A percentile compares a stretch with the other conserved stretches of the same genome.
phyloP scores from a whole-genome alignment of 1,140 invertebrate species.

The Trigoniulus corallinus region DNA sequence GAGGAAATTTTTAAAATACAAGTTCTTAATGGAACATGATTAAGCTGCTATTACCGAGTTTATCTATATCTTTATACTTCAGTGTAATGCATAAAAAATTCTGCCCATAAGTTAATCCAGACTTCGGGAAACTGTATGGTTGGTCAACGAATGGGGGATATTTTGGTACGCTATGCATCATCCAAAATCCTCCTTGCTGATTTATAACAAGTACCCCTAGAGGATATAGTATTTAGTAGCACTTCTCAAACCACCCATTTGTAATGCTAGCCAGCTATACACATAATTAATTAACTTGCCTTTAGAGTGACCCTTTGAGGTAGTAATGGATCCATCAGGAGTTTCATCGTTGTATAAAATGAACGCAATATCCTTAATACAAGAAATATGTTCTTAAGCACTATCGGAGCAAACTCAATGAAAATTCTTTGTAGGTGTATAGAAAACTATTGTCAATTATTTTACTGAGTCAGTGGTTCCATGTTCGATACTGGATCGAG shows the following conservation, averaged over 20 bases:
- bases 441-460: too few relatives aligned
- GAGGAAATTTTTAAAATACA: too few relatives aligned
- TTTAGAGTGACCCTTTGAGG: slow-evolving; percentile 60
- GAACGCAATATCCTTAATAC: slow-evolving; percentile 23
- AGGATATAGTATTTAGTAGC: neutral
- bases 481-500: too few relatives aligned
- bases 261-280: too few relatives aligned
- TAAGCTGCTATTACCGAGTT: slow-evolving; percentile 39
- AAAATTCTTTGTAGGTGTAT: too few relatives aligned
- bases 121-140: slow-evolving; percentile 52
- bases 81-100: slow-evolving; percentile 70
- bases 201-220: slow-evolving; percentile 45
- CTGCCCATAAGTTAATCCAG: slow-evolving; percentile 59
- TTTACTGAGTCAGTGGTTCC: too few relatives aligned
- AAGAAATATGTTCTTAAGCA: neutral
- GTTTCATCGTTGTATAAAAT: slow-evolving; percentile 71
- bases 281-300: too few relatives aligned
- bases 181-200: slow-evolving; percentile 53
- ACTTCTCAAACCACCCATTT: neutral
- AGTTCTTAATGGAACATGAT: neutral
- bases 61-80: slow-evolving; percentile 40
- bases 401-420: too few relatives aligned
- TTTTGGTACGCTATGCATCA: slow-evolving; percentile 81
- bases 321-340: slow-evolving; percentile 34
- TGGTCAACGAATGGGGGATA: slow-evolving; percentile 44